Evolutionary conservation across 2,113 vertebrate species (phyloP).

Genomic region (Carassius auratus): DNA sequence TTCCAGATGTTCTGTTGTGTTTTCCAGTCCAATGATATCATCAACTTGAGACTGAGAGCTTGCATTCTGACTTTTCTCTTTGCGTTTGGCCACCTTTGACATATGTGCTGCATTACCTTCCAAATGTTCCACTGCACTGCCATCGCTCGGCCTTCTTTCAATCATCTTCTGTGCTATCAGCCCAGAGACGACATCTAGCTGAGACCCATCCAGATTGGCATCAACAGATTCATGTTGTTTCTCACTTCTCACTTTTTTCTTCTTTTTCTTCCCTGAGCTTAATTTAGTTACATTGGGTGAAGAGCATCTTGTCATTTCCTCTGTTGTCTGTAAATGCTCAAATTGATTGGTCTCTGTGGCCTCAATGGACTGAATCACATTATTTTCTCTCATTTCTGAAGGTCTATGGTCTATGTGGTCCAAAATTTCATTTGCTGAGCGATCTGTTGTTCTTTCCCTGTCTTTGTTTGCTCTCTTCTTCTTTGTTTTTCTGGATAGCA

Average conservation of each 20-base stretch:
- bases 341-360: background rate
- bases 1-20: background rate
- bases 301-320: background rate
- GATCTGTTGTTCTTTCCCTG: background rate
- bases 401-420: background rate
- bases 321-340: background rate
- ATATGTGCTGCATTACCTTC: background rate
- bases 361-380: background rate
- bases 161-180: background rate
- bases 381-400: background rate
- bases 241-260: conserved; percentile 18
- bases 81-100: background rate
- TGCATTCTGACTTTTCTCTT: background rate
- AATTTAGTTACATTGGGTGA: conserved; percentile 4
- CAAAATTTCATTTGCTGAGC: background rate
- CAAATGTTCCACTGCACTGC: background rate
- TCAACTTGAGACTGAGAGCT: background rate
- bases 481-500: background rate
- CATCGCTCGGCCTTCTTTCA: background rate
- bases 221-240: background rate
- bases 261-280: conserved; percentile 33
- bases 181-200: background rate
- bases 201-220: background rate
- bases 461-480: background rate
- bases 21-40: background rate